phyloP scores from a whole-genome alignment of 2,113 vertebrate genomes.

The Mormyrus iriodes region DNA sequence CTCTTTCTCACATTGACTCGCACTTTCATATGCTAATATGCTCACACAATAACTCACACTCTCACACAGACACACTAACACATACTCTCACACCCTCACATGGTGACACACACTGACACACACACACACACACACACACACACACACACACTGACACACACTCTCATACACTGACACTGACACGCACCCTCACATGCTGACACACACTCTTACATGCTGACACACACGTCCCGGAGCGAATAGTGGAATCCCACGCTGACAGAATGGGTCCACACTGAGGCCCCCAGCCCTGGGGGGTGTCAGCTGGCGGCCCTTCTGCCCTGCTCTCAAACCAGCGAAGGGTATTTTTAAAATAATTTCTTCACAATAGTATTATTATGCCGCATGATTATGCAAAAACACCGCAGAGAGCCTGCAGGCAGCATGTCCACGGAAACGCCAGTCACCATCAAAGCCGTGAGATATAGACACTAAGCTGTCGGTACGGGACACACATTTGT shows the following conservation, averaged over 20 bases:
- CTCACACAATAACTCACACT: neutral
- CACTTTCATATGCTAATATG: neutral
- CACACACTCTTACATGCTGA: neutral
- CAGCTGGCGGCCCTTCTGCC: neutral
- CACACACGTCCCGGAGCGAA: neutral
- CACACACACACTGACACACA: neutral
- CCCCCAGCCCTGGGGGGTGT: neutral
- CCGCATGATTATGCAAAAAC: neutral
- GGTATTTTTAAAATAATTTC: neutral
- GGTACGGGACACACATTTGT: neutral
- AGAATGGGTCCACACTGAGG: neutral
- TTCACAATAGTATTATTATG: neutral
- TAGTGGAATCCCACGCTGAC: neutral
- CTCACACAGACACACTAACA: neutral
- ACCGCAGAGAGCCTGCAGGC: neutral
- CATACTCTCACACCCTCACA: neutral
- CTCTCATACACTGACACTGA: neutral
- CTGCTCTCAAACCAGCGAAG: neutral
- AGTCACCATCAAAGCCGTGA: neutral
- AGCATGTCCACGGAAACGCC: neutral
- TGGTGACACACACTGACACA: neutral
- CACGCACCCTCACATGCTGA: no score
- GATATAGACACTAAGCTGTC: neutral
- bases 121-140: neutral
- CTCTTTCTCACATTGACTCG: neutral